A percentile compares a stretch with the other conserved stretches of the same genome.
These are phyloP conservation scores for Hemicrepidius hirtus DNA, from an alignment of 2,888 invertebrate genomes.

Conservation along the genomic window DNA sequence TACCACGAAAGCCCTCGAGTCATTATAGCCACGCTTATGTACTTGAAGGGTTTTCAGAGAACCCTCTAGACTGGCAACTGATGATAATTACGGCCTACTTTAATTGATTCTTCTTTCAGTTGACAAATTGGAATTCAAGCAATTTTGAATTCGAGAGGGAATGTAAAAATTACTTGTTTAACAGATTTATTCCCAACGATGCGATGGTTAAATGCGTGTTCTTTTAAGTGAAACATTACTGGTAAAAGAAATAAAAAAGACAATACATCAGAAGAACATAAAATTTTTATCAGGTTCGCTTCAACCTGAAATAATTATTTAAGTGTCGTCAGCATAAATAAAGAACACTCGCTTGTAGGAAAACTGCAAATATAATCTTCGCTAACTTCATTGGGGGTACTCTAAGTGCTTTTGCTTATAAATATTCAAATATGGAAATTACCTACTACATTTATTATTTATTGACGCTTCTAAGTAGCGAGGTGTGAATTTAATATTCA, in stretches of 20 bases:
- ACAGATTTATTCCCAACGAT: background rate
- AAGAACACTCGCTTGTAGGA: conserved; percentile 29
- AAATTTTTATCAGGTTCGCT: background rate
- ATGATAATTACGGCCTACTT: conserved; percentile 27
- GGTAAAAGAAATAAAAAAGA: too few species aligned
- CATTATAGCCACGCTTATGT: conserved; percentile 20
- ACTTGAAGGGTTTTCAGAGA: conserved; percentile 15
- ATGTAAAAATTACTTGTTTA: conserved; percentile 22
- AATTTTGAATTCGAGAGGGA: conserved; percentile 8
- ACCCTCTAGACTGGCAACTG: conserved; percentile 12
- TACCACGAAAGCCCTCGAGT: conserved; percentile 16
- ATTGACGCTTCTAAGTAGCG: conserved; percentile 60
- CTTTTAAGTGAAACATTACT: background rate
- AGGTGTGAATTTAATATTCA: conserved; percentile 61
- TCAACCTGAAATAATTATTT: conserved; percentile 25
- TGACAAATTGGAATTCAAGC: conserved; percentile 34
- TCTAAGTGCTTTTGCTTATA: conserved; percentile 56
- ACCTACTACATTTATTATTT: conserved; percentile 56
- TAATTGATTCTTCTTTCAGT: conserved; percentile 25
- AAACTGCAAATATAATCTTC: conserved; percentile 46
- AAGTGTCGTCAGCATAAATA: conserved; percentile 28
- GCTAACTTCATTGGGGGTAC: conserved; percentile 45
- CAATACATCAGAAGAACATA: background rate
- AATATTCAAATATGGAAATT: conserved; percentile 63
- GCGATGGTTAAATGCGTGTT: background rate